Percentiles rank a stretch among this genome's conserved stretches.
phyloP scores from a whole-genome alignment of 2,113 vertebrate species.

The Brachyhypopomus gauderio region DNA sequence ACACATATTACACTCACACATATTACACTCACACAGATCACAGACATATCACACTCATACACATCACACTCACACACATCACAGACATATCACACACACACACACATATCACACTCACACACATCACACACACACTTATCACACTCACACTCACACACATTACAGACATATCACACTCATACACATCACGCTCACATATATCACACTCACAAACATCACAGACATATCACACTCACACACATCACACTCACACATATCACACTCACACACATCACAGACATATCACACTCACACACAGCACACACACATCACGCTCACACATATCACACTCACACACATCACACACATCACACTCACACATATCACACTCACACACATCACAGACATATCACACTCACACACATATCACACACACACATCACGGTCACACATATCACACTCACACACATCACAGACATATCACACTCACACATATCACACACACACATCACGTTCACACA shows the following conservation, averaged over 20 bases:
- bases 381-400: background rate
- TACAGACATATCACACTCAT: background rate
- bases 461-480: slow-evolving; percentile 2
- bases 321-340: slow-evolving; percentile 26
- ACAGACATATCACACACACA: no score
- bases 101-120: background rate
- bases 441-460: slow-evolving; percentile 11
- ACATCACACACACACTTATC: slow-evolving; percentile 7
- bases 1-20: background rate
- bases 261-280: background rate
- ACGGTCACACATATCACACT: background rate
- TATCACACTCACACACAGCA: slow-evolving; percentile 22
- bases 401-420: slow-evolving; percentile 18
- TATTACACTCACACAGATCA: slow-evolving; percentile 33
- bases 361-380: slow-evolving; percentile 20
- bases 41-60: background rate
- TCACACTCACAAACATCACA: no score
- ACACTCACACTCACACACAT: slow-evolving; percentile 8
- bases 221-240: no score
- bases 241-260: background rate
- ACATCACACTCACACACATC: slow-evolving; percentile 26
- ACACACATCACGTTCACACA: background rate
- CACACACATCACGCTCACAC: background rate
- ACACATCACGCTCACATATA: no score
- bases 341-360: background rate